phyloP scores from a whole-genome alignment of 2,113 vertebrate species.

The Oreochromis niloticus region DNA sequence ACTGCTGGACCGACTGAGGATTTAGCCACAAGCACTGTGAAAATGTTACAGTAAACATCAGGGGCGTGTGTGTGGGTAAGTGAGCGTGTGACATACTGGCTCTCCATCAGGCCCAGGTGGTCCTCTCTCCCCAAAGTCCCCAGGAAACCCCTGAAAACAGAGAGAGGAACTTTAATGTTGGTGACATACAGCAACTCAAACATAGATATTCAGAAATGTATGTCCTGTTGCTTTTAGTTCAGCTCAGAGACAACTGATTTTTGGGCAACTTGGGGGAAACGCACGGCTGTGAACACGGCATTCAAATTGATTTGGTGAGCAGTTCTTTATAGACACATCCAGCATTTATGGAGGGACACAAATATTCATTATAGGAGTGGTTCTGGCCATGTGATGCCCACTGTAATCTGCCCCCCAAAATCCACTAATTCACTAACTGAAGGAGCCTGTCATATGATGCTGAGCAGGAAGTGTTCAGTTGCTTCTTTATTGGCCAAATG shows the following conservation, averaged over 20 bases:
- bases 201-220: not conserved
- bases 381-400: not conserved
- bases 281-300: not conserved
- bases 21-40: constrained; percentile 17
- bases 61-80: not conserved
- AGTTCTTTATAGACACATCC: not conserved
- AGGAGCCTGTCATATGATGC: not conserved
- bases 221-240: not conserved
- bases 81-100: constrained; percentile 82
- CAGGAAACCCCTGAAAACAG: constrained; percentile 87
- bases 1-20: constrained; percentile 6
- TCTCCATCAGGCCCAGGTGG: constrained; percentile 93
- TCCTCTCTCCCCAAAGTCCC: constrained; percentile 93
- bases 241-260: not conserved
- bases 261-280: not conserved
- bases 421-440: not conserved
- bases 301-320: not conserved
- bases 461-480: not conserved
- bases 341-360: not conserved
- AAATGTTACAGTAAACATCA: constrained; percentile 21
- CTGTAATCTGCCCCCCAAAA: not conserved
- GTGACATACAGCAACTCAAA: not conserved
- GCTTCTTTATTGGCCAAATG: not conserved
- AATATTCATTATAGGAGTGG: not conserved
- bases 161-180: constrained; percentile 33